Base-by-base conservation (phyloP, 2,888 invertebrate species). In the Abrostola triplasia region DNA sequence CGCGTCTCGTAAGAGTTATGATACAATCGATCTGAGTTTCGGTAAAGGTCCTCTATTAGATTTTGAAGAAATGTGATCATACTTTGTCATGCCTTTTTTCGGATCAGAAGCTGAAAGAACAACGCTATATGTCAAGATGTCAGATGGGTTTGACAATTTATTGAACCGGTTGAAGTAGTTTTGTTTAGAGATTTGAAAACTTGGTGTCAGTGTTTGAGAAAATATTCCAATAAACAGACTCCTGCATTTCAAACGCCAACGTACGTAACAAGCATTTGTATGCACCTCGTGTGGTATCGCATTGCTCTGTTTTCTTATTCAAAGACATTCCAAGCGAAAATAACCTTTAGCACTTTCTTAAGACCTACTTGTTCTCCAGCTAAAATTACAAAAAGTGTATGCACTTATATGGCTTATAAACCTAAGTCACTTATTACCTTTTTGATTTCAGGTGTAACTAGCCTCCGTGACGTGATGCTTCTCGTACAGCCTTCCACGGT, bases 401-500 rank as follows among this genome's bases (percentile, higher is more conserved):
- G 24, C 1, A 24, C 4, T 24, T 2, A 24, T 2, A 24, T 24
- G 24, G 24, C 4, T 24, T 24, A 24, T 4, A 24, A 24, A 24
- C 24, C 4, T 24, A 24, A 2, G 24, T 24, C 24, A 10, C 10
- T 40, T 1, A 40, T 9, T 40, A 10, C 10, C 40, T 40, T 9
- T 40, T 40, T 40, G 40, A 38, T n/a, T 86, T 6, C 88, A 94
- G 97, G 96, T 87, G 96, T 96, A 42, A 95, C 95, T 75, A 96
- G 97, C 79, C 94, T 97, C 76, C 96, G 96, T 74, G 96, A 97
- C 92, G 97, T 97, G 67, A 95, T 95, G 80, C 95, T 97, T 73
- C 94, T 96, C 66, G 96, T 97, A 59, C 95, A 96, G 73, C 98
- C 98, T 10, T 92, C 96, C 55, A 95, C 95, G 5, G 97, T 97